Base-by-base conservation (phyloP, 2,797 vertebrate genomes). In the Ceryle rudis region DNA sequence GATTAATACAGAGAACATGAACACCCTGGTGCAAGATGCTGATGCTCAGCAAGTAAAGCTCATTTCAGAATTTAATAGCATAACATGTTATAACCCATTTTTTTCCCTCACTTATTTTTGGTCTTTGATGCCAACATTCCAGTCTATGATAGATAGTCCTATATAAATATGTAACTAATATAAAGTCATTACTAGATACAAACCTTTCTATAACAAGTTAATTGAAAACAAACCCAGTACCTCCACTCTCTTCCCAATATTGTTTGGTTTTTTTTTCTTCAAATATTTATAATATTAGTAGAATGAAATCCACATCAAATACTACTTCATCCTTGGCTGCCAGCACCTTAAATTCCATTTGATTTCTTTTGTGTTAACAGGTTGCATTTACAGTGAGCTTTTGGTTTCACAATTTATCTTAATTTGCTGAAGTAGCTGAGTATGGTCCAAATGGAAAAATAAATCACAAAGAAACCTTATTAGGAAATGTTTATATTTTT, bases 381-480 rank as follows among this genome's bases (percentile, higher is more conserved):
- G 64, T 73, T 91, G 75, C 67, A 21, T 75, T 74, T 74, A 57
- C 52, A 80, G 66, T 67, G 55, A 78, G 42, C 51, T 82, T 97
- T 94, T 23, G 6, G 47, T 83, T 97, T 95, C 17, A 33, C 85
- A 91, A 96, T 97, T 97, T 95, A 93, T 98, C 95, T 98, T 97
- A 96, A 65, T 97, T 97, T 96, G 82, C 93, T 95, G 85, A 90
- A 95, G 65, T 62, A 66, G 80, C 81, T 94, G 89, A 84, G 86
- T 93, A 89, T 88, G 64, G 57, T 79, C 80, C 95, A 97, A 97
- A 97, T 95, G 95, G 84, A 95, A 94, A 96, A 97, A 95, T 93
- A 95, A 96, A 91, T 88, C 82, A 96, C 41, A 81, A 57, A 84
- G 84, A 89, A 96, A 57, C 22, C 91, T 97, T 97, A 92, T 97